Evolutionary conservation across 1,140 invertebrate genomes (phyloP), one percentile per base, ranked within the genome.

Genomic region (Ptiloglossa arizonensis): DNA sequence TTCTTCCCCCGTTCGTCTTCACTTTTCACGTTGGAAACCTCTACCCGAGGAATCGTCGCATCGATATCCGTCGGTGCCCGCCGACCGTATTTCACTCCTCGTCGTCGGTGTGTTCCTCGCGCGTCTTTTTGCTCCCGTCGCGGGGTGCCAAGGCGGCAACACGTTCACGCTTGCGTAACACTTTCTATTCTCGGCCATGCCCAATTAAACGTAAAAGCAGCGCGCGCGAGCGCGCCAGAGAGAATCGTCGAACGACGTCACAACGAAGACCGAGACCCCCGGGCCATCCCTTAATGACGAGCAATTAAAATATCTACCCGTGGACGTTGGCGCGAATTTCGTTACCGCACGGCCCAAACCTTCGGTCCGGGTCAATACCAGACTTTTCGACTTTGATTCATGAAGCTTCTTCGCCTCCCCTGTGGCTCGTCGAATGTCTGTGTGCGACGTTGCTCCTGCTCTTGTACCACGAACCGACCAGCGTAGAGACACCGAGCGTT

Each of bases 121-220:
- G 5, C 17, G 24, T 6, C 24, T 44, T 41, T 38, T 54, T 32
- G 11, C 27, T 17, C 3, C 35, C 2, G 6, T n/a, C 2, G 0
- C 38, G 9, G 17, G 67, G 19, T 29, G 24, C 32, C 27, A n/a
- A n/a, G n/a, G n/a, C n/a, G n/a, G n/a, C n/a, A n/a, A n/a, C n/a
- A n/a, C n/a, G n/a, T n/a, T n/a, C n/a, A 11, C 27, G 56, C 29
- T 73, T 52, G 59, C 70, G 59, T 44, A 73, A 73, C 52, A 13
- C 54, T 44, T n/a, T n/a, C 73, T 69, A 69, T 75, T 75, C 64
- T 69, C 73, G 64, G 44, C 17, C 63, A 32, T 3, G 63, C 41
- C 73, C 73, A 75, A 75, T 75, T 75, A 75, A 75, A 75, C 48
- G 27, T 13, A 22, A 56, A 54, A 29, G 1, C n/a, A 29, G 17